Evolutionary conservation across 2,888 invertebrate genomes (phyloP).

Genomic region (Penaeus monodon): DNA sequence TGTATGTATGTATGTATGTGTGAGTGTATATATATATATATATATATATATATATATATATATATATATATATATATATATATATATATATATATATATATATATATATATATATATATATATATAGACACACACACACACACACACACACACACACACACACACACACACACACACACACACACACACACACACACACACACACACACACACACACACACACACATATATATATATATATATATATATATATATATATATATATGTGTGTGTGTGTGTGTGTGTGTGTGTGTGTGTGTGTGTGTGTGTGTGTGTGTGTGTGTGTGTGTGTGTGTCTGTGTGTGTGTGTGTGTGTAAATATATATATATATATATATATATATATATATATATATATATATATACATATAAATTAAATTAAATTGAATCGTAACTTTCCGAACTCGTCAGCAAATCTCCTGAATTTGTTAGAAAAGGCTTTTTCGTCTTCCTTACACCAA

Average conservation of each 20-base stretch:
- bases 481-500: too few species aligned
- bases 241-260: conserved; percentile 3
- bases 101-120: conserved; percentile 59
- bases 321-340: neutral
- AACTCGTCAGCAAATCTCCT: too few species aligned
- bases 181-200: conserved; percentile 49
- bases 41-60: conserved; percentile 44
- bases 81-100: conserved; percentile 59
- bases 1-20: conserved; percentile 58
- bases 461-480: too few species aligned
- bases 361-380: too few species aligned
- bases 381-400: too few species aligned
- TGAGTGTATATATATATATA: conserved; percentile 58
- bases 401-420: too few species aligned
- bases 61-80: conserved; percentile 7
- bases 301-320: neutral
- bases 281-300: neutral
- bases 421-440: too few species aligned
- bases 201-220: neutral
- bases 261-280: neutral
- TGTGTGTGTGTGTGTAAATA: neutral
- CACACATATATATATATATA: neutral
- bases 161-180: conserved; percentile 52
- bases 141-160: neutral
- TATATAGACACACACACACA: conserved; percentile 42